phyloP scores from a whole-genome alignment of 2,113 vertebrate species.

The Formicarius rufipectus region DNA sequence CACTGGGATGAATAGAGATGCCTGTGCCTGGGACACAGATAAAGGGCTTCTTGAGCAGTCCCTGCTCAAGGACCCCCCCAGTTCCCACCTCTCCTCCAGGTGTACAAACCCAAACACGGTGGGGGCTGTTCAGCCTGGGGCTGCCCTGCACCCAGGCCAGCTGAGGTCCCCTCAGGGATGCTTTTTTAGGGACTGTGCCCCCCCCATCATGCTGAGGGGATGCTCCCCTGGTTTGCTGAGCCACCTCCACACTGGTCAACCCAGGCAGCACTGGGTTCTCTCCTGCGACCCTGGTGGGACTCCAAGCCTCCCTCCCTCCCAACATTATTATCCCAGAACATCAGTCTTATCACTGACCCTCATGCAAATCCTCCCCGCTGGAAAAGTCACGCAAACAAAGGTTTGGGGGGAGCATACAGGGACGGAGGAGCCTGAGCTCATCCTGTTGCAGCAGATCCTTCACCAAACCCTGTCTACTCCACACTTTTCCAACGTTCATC shows the following conservation, averaged over 20 bases:
- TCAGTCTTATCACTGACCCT: neutral
- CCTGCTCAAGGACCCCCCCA: neutral
- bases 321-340: neutral
- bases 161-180: neutral
- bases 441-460: neutral
- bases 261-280: neutral
- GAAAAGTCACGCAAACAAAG: neutral
- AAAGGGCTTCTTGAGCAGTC: neutral
- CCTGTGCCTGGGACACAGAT: neutral
- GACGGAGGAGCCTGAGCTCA: neutral
- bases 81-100: neutral
- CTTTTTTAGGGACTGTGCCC: neutral
- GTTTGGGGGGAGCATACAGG: fast-evolving
- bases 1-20: neutral
- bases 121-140: neutral
- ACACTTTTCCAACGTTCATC: fast-evolving
- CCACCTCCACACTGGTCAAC: neutral
- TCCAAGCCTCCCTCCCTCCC: neutral
- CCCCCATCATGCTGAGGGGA: neutral
- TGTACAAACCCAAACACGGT: fast-evolving
- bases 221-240: neutral
- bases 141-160: neutral
- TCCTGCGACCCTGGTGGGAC: neutral
- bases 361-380: neutral
- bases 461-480: neutral